These are phyloP conservation scores for Eristalis arbustorum DNA, from an alignment of 2,888 invertebrate genomes.

Conservation along the genomic window DNA sequence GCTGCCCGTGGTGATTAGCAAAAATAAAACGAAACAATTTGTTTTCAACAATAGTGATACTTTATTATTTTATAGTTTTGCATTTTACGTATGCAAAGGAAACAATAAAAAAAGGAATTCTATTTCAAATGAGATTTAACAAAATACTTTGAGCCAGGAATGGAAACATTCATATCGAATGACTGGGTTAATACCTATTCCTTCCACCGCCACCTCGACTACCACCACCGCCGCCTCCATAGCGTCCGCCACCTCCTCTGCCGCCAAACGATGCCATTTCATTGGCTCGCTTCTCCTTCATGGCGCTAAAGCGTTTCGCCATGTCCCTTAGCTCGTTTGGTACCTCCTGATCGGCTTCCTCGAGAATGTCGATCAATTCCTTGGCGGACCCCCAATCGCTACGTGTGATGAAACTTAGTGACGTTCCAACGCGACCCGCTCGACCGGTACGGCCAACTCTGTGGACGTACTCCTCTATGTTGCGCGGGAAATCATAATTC, in stretches of 20 bases:
- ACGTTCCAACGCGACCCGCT: constrained; percentile 91
- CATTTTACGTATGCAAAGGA: neutral
- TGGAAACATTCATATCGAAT: too few species aligned
- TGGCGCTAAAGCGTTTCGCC: constrained; percentile 87
- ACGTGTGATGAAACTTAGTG: constrained; percentile 90
- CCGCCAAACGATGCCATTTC: constrained; percentile 77
- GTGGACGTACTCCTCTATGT: constrained; percentile 96
- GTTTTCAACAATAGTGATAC: neutral
- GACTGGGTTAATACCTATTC: neutral
- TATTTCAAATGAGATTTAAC: neutral
- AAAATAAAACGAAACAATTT: too few species aligned
- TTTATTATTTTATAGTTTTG: neutral
- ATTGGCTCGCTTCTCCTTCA: constrained; percentile 84
- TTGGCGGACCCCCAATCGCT: constrained; percentile 91
- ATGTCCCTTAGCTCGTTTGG: constrained; percentile 88
- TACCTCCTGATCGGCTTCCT: constrained; percentile 92
- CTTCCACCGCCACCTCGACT: constrained; percentile 19
- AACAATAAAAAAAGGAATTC: neutral
- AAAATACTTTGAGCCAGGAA: neutral
- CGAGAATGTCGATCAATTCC: constrained; percentile 91
- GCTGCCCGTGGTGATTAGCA: too few species aligned
- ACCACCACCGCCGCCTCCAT: constrained; percentile 59
- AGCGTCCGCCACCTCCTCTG: constrained; percentile 72
- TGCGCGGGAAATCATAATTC: constrained; percentile 95
- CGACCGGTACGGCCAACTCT: constrained; percentile 97